Evolutionary conservation across 1,140 invertebrate genomes (phyloP), one percentile per base, ranked within the genome.

Genomic region (Polypedilum pembai): DNA sequence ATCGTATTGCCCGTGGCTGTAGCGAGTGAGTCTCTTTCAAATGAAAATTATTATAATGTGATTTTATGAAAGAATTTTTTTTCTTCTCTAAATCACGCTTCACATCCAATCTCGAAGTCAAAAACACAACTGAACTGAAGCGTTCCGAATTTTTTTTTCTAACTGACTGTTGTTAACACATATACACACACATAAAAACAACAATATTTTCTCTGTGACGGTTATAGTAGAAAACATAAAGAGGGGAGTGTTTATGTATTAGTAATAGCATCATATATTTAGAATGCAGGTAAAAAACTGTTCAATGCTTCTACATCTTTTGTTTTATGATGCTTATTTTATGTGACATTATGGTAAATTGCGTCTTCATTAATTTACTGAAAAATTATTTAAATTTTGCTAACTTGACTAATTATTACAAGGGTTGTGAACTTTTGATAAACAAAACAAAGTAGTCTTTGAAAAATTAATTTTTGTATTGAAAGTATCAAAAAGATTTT

Each of bases 91-190:
- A 56, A 56, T 56, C 45, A 69, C 20, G 65, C 65, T 69, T 69
- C 65, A 69, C 65, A 69, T 69, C 65, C 65, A 69, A 69, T 69
- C 20, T 69, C 65, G 20, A 69, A 69, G 65, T 21, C 65, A 69
- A 69, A 56, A 56, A 69, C 65, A 69, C 17, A 69, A 69, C 65
- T 69, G 65, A 69, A 69, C 65, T 56, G 10, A 20, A 21, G 65
- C 65, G 65, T 69, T 69, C 65, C 17, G 65, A 69, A 69, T 20
- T 69, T 56, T 69, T 69, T 56, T 69, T 69, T 69, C 65, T 69
- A 69, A 69, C 65, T 69, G 65, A 69, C 17, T 69, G 65, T 21
- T 69, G 20, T n/a, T n/a, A n/a, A n/a, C n/a, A n/a, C n/a, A n/a
- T n/a, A n/a, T n/a, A n/a, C n/a, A n/a, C n/a, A 69, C 20, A 69